Evolutionary conservation across 2,888 invertebrate genomes (phyloP).

Genomic region (Macaria liturata): DNA sequence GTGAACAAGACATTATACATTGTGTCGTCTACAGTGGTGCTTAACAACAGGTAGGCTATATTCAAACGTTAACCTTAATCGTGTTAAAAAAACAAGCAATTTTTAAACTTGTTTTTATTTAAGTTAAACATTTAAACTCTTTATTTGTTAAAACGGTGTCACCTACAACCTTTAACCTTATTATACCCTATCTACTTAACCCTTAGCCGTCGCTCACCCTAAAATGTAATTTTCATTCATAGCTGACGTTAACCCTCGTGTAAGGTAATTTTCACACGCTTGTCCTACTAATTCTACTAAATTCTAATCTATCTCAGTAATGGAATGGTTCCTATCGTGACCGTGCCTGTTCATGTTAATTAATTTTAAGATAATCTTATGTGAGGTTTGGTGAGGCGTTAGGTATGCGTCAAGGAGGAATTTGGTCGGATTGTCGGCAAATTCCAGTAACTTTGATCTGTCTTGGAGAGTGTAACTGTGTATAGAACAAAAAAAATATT

Average conservation of each 20-base stretch:
- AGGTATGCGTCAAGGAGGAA: not conserved
- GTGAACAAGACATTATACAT: no score
- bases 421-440: conserved; percentile 3
- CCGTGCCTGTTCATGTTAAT: conserved; percentile 20
- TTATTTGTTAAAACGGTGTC: not conserved
- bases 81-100: no score
- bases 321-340: conserved; percentile 20
- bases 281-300: conserved; percentile 18
- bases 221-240: conserved; percentile 18
- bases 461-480: no score
- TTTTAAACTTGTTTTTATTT: no score
- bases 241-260: conserved; percentile 12
- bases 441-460: no score
- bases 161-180: not conserved
- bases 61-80: no score
- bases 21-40: no score
- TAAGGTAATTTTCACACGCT: conserved; percentile 21
- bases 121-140: no score
- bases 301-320: conserved; percentile 21
- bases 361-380: conserved; percentile 25
- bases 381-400: conserved; percentile 2
- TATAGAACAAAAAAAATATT: no score
- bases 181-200: not conserved
- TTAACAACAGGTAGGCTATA: no score
- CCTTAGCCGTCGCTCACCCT: conserved; percentile 3